Conservation (phyloP, 2,888 invertebrate genomes). For the Steinernema carpocapsae region DNA sequence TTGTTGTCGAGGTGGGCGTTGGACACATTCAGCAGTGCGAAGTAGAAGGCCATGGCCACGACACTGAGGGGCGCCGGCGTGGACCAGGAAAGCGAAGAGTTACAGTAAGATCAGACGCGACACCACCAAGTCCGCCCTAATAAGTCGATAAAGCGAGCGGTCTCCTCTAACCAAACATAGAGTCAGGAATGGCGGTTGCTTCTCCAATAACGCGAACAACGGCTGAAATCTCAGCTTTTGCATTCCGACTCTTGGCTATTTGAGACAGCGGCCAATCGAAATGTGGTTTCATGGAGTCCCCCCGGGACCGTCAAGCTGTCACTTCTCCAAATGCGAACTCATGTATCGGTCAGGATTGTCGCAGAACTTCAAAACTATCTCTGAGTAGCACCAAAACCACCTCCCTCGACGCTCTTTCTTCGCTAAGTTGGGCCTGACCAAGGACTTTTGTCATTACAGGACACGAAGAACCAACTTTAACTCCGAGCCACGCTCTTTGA, state of each 20-base stretch:
- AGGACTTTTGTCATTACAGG: too few species aligned
- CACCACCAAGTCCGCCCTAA: too few species aligned
- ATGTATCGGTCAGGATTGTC: conserved; percentile 17
- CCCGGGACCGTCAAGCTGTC: background rate
- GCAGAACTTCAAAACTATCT: background rate
- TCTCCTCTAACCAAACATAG: too few species aligned
- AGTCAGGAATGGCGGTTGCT: conserved; percentile 7
- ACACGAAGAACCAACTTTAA: too few species aligned
- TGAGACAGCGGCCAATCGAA: conserved; percentile 26
- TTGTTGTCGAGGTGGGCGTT: conserved; percentile 27
- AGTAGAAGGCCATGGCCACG: conserved; percentile 18
- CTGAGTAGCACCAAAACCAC: too few species aligned
- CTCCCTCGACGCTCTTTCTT: too few species aligned
- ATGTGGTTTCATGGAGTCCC: conserved; percentile 14
- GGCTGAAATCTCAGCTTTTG: conserved; percentile 29
- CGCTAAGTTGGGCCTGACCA: too few species aligned
- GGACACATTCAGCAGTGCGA: conserved; percentile 25
- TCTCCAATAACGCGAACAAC: conserved; percentile 13
- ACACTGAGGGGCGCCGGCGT: too few species aligned
- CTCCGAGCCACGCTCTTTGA: too few species aligned
- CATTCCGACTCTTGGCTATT: conserved; percentile 28
- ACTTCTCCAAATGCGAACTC: conserved; percentile 26
- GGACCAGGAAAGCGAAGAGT: too few species aligned
- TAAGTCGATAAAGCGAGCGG: too few species aligned
- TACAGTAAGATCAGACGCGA: too few species aligned